Conservation (phyloP, 1,140 invertebrate genomes). For the Mizuhopecten yessoensis region DNA sequence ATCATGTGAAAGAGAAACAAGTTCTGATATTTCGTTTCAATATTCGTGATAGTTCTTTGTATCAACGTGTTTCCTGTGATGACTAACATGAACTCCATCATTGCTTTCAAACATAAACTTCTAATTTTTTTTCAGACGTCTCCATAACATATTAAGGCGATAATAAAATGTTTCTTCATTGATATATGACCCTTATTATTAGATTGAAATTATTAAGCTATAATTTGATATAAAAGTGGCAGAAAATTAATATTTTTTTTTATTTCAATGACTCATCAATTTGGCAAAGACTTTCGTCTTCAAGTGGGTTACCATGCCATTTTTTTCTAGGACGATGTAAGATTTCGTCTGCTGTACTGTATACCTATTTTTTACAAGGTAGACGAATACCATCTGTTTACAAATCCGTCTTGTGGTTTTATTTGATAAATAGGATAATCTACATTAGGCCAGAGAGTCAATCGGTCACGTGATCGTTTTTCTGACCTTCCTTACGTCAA, state of each 20-base stretch:
- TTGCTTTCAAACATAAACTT: neutral
- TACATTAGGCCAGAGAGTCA: neutral
- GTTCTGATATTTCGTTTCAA: no score
- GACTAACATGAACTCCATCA: neutral
- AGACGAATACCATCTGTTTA: constrained; percentile 25
- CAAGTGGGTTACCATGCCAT: neutral
- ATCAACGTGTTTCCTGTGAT: neutral
- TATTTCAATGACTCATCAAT: constrained; percentile 20
- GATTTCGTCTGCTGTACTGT: neutral
- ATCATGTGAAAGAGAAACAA: no score
- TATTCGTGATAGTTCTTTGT: no score
- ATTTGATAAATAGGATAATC: constrained; percentile 7
- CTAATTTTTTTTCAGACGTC: neutral
- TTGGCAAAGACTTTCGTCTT: neutral
- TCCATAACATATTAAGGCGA: neutral
- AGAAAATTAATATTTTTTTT: constrained; percentile 28
- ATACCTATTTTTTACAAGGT: neutral
- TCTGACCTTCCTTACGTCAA: constrained; percentile 20
- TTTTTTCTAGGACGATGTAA: neutral
- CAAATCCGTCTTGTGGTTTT: neutral
- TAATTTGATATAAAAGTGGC: constrained; percentile 18
- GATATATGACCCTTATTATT: constrained; percentile 4
- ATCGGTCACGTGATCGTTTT: neutral
- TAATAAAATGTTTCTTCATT: neutral
- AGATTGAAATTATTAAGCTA: constrained; percentile 9